Evolutionary conservation across 2,113 vertebrate genomes (phyloP).

Genomic region (Aptenodytes forsteri): DNA sequence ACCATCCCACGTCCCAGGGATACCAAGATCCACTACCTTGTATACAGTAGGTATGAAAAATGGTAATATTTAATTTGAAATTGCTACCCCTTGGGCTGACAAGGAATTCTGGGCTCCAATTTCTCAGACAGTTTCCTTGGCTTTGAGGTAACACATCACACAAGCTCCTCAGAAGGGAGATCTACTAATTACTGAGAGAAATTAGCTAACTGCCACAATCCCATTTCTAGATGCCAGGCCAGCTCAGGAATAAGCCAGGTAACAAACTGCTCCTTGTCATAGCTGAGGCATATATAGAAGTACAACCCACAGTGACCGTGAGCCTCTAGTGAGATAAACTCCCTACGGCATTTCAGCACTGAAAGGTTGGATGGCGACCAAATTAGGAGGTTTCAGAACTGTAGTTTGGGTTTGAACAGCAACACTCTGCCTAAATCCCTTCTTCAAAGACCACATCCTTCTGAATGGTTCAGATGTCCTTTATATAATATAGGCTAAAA

Average conservation of each 20-base stretch:
- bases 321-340: not conserved
- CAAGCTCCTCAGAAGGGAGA: not conserved
- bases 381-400: not conserved
- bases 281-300: not conserved
- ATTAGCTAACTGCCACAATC: not conserved
- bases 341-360: not conserved
- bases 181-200: not conserved
- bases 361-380: not conserved
- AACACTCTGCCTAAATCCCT: not conserved
- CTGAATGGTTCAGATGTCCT: not conserved
- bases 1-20: not conserved
- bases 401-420: not conserved
- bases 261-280: not conserved
- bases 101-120: not conserved
- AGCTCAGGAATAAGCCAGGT: not conserved
- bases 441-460: not conserved
- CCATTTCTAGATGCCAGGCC: not conserved
- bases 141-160: not conserved
- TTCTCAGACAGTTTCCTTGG: not conserved
- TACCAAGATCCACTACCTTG: not conserved
- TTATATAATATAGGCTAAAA: not conserved
- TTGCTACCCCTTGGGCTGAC: not conserved
- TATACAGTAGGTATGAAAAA: not conserved
- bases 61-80: not conserved
- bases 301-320: not conserved